Conservation (phyloP, 2,113 vertebrate genomes). For the Pseudolaguvia tuberculata region DNA sequence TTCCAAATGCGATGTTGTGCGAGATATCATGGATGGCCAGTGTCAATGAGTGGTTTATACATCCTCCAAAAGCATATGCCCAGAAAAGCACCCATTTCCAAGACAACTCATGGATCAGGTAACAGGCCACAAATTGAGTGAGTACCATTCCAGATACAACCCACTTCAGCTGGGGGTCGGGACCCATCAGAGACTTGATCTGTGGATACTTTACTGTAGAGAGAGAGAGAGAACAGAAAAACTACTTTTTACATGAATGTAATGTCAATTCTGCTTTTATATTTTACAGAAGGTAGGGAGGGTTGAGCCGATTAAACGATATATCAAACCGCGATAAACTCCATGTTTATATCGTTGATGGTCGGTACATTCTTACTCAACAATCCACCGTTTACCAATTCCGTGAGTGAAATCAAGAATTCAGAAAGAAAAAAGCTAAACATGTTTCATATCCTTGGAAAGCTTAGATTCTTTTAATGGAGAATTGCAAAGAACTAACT, state of each 20-base stretch:
- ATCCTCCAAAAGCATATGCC: slow-evolving; percentile 90
- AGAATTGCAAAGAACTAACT: too few species aligned
- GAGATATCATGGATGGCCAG: slow-evolving; percentile 98
- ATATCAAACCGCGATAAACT: too few species aligned
- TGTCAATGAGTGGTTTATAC: slow-evolving; percentile 90
- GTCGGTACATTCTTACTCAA: too few species aligned
- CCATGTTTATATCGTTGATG: too few species aligned
- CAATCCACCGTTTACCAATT: too few species aligned
- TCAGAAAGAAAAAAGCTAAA: too few species aligned
- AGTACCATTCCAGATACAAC: slow-evolving; percentile 86
- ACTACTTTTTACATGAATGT: too few species aligned
- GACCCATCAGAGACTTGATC: slow-evolving; percentile 91
- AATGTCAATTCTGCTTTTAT: background rate
- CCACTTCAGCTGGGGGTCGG: slow-evolving; percentile 91
- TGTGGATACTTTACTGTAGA: slow-evolving; percentile 87
- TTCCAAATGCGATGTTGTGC: slow-evolving; percentile 91
- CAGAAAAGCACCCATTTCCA: slow-evolving; percentile 98
- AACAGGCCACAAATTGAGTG: slow-evolving; percentile 81
- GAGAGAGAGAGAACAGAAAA: background rate
- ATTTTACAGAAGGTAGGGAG: background rate
- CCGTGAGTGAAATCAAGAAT: too few species aligned
- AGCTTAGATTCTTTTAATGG: too few species aligned
- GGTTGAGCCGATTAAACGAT: too few species aligned
- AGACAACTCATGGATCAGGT: slow-evolving; percentile 75
- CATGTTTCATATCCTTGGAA: too few species aligned